Conservation (phyloP, 2,888 invertebrate genomes). For the Drosophila koepferae region DNA sequence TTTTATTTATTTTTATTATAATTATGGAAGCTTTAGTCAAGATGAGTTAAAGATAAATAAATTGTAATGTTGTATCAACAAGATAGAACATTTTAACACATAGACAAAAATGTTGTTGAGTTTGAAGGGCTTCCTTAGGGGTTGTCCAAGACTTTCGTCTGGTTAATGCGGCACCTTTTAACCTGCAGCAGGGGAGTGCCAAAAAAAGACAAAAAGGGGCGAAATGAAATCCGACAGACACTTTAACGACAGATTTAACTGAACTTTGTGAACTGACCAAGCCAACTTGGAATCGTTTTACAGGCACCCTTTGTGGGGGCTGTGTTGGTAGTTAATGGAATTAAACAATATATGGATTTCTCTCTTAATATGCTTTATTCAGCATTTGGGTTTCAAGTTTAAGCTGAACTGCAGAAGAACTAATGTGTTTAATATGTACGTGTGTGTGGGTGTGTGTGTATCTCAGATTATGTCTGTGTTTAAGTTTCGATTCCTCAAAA, state of each 20-base stretch:
- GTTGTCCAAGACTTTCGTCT: constrained; percentile 51
- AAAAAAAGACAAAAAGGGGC: constrained; percentile 31
- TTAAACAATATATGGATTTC: constrained; percentile 9
- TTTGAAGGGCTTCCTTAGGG: constrained; percentile 58
- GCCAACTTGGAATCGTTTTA: constrained; percentile 43
- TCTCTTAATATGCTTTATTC: constrained; percentile 35
- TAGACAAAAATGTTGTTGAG: not conserved
- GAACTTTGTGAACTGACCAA: constrained; percentile 66
- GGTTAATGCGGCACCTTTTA: constrained; percentile 61
- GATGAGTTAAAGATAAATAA: no score
- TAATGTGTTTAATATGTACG: constrained; percentile 15
- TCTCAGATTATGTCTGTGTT: not conserved
- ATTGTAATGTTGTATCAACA: not conserved
- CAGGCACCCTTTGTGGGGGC: constrained; percentile 13
- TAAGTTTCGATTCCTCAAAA: constrained; percentile 11
- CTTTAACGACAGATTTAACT: constrained; percentile 80
- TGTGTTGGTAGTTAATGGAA: not conserved
- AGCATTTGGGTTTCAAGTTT: constrained; percentile 24
- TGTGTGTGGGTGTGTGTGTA: not conserved
- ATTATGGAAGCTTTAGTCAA: no score
- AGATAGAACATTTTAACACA: constrained; percentile 4
- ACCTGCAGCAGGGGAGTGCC: constrained; percentile 46
- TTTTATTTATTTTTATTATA: no score
- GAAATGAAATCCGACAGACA: constrained; percentile 53
- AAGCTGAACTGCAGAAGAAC: constrained; percentile 59